These are phyloP conservation scores for Drosophila ogumai DNA, from an alignment of 1,140 invertebrate genomes.

Conservation along the genomic window DNA sequence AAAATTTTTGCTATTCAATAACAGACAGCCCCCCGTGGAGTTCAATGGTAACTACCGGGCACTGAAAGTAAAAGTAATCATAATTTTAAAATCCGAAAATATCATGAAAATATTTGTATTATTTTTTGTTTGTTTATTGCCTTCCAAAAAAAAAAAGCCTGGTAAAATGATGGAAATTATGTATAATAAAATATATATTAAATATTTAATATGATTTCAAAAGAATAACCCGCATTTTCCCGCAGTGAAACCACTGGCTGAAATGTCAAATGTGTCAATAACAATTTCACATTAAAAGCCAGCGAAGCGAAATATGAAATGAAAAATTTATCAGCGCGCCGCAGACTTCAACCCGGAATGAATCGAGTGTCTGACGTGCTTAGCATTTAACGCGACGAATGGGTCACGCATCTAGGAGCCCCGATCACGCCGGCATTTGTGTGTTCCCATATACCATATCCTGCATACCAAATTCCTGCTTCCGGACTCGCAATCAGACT, in stretches of 20 bases:
- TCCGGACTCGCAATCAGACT: slow-evolving; percentile 26
- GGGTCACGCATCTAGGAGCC: slow-evolving; percentile 19
- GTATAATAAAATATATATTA: neutral
- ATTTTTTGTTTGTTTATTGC: neutral
- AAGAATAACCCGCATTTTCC: neutral
- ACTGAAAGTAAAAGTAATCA: slow-evolving; percentile 12
- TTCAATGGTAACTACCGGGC: slow-evolving; percentile 23
- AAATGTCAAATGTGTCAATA: slow-evolving; percentile 81
- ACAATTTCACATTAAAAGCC: slow-evolving; percentile 63
- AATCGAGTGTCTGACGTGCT: slow-evolving; percentile 27
- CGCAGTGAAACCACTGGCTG: slow-evolving; percentile 19
- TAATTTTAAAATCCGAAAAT: neutral
- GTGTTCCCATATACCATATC: slow-evolving; percentile 7
- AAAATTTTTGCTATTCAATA: slow-evolving; percentile 78
- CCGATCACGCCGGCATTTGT: slow-evolving; percentile 7
- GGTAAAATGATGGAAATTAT: neutral
- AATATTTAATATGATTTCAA: neutral
- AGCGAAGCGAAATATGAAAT: slow-evolving; percentile 51
- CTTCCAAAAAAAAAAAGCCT: neutral
- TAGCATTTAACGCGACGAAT: slow-evolving; percentile 47
- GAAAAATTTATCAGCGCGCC: slow-evolving; percentile 55
- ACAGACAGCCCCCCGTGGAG: slow-evolving; percentile 38
- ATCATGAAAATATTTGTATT: neutral
- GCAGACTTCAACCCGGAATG: slow-evolving; percentile 32
- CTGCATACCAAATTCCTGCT: neutral